These are phyloP conservation scores for Drosophila quasianomalipes DNA, from an alignment of 2,888 invertebrate species.

Conservation along the genomic window DNA sequence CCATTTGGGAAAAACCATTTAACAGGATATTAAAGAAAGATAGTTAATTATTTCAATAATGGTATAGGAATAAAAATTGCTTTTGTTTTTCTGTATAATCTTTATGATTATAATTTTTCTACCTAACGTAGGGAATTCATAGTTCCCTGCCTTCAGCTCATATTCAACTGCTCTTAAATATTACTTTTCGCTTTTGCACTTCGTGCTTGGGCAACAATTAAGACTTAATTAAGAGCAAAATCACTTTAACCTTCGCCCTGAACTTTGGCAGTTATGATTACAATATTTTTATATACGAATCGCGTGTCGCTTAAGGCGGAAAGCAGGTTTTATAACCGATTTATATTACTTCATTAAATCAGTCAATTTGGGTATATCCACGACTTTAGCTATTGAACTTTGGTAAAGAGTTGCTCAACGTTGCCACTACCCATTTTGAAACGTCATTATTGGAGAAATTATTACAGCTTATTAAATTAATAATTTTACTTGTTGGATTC, in stretches of 20 bases:
- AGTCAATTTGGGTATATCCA: constrained; percentile 15
- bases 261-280: constrained; percentile 66
- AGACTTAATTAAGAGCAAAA: constrained; percentile 70
- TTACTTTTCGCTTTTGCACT: constrained; percentile 6
- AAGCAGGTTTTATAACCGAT: constrained; percentile 33
- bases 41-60: neutral
- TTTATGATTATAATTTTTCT: neutral
- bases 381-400: constrained; percentile 1
- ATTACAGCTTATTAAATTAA: fast-evolving
- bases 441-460: neutral
- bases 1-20: neutral
- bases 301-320: constrained; percentile 49
- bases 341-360: constrained; percentile 20
- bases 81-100: neutral
- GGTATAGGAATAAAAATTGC: neutral
- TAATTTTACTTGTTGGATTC: too few species aligned
- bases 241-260: constrained; percentile 76
- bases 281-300: constrained; percentile 49
- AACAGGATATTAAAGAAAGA: neutral
- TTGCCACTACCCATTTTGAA: neutral
- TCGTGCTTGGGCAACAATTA: constrained; percentile 53
- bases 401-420: neutral
- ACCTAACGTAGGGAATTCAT: neutral
- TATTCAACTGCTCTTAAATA: constrained; percentile 11
- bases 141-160: neutral